Percentiles rank a stretch among this genome's conserved stretches.
phyloP scores from a whole-genome alignment of 37 sponge, comb jelly and placozoan genomes.

The Cliona cf. orientalis region DNA sequence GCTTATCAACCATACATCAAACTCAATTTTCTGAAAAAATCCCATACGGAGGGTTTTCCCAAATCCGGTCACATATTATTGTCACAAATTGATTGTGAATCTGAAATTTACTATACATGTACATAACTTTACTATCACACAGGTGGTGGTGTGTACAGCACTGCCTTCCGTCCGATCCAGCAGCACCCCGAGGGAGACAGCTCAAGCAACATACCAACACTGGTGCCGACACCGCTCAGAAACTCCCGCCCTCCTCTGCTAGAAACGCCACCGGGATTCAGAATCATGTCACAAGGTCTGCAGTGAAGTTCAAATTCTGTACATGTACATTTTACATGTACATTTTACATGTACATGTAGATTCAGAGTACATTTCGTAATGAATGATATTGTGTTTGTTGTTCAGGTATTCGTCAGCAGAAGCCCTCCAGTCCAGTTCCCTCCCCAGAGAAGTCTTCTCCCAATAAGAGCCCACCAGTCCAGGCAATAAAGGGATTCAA shows the following conservation, averaged over 20 bases:
- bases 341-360: background rate
- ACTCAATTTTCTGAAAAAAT: no score
- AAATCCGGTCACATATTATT: no score
- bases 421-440: constrained; percentile 50
- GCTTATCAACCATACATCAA: no score
- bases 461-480: constrained; percentile 61
- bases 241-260: constrained; percentile 54
- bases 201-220: constrained; percentile 14
- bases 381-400: constrained; percentile 1
- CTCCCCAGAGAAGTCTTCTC: constrained; percentile 52
- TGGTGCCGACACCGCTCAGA: constrained; percentile 59
- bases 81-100: no score
- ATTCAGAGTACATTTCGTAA: background rate
- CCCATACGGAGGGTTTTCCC: no score
- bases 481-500: constrained; percentile 59
- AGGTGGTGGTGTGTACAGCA: constrained; percentile 17
- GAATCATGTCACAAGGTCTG: constrained; percentile 26
- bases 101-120: no score
- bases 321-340: background rate
- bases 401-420: background rate
- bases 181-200: constrained; percentile 2
- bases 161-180: constrained; percentile 25
- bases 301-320: background rate
- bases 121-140: no score
- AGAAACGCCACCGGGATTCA: constrained; percentile 69